These are phyloP conservation scores for Hermetia illucens DNA, from an alignment of 1,140 invertebrate genomes.

Conservation along the genomic window DNA sequence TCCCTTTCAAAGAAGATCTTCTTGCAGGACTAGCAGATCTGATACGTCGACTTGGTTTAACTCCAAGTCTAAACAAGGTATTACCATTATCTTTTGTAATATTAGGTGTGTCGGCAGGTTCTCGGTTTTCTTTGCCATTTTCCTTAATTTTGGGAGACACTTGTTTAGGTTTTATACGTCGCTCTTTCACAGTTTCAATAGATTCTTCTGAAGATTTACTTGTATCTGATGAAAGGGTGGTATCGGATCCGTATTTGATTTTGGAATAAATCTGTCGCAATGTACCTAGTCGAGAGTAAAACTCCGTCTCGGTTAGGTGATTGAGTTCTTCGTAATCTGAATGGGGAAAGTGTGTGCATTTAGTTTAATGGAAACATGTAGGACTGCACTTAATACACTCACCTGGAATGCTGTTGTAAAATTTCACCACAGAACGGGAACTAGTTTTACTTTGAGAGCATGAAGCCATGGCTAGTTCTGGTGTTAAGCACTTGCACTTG, in stretches of 20 bases:
- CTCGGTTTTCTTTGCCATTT: not conserved
- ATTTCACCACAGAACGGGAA: slow-evolving; percentile 23
- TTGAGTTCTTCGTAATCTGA: slow-evolving; percentile 27
- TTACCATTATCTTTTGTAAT: not conserved
- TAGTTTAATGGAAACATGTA: not conserved
- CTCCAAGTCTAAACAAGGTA: no score
- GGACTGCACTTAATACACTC: not conserved
- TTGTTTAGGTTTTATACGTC: not conserved
- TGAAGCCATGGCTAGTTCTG: no score
- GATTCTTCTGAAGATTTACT: not conserved
- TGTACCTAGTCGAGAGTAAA: slow-evolving; percentile 21
- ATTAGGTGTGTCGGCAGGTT: not conserved
- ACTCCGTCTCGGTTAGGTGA: slow-evolving; percentile 23
- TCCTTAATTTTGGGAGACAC: not conserved
- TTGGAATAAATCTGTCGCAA: slow-evolving; percentile 21
- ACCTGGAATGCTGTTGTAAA: slow-evolving; percentile 30
- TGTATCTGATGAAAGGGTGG: not conserved
- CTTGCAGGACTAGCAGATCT: no score
- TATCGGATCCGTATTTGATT: slow-evolving; percentile 12
- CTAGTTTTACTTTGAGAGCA: no score
- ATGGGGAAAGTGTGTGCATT: not conserved
- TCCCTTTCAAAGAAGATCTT: no score
- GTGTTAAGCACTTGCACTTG: no score
- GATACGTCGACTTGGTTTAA: no score
- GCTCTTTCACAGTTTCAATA: no score